These are phyloP conservation scores for Drosophila neoperkinsi DNA, from an alignment of 2,888 invertebrate genomes.

Conservation along the genomic window DNA sequence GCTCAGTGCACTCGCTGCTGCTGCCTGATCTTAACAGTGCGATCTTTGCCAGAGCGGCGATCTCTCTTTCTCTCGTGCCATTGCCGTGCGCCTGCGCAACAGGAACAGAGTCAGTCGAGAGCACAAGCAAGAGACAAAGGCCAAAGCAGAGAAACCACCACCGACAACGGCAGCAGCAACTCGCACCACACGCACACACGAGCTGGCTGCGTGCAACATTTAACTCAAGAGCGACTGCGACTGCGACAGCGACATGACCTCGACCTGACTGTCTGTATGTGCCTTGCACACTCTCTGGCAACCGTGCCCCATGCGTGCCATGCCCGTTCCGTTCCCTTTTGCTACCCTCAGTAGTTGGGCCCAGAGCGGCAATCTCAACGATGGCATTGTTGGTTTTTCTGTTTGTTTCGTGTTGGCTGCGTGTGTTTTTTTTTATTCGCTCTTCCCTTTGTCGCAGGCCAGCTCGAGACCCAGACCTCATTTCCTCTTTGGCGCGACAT, in stretches of 20 bases:
- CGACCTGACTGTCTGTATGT: constrained; percentile 60
- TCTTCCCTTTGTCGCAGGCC: constrained; percentile 60
- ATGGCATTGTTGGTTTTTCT: constrained; percentile 64
- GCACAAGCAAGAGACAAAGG: constrained; percentile 51
- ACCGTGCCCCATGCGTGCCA: constrained; percentile 79
- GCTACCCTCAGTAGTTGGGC: constrained; percentile 62
- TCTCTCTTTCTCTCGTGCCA: constrained; percentile 64
- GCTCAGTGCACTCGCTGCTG: constrained; percentile 34
- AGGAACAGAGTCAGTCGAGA: constrained; percentile 35
- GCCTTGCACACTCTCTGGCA: constrained; percentile 66
- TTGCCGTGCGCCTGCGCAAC: constrained; percentile 69
- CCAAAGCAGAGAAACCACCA: constrained; percentile 60
- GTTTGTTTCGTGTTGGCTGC: constrained; percentile 28
- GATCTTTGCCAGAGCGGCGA: constrained; percentile 29
- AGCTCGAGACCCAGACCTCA: constrained; percentile 72
- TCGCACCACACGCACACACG: constrained; percentile 62
- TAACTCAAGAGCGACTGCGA: constrained; percentile 35
- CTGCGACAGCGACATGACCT: constrained; percentile 66
- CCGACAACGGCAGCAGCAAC: constrained; percentile 20
- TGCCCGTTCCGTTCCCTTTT: constrained; percentile 62
- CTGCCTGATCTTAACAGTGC: constrained; percentile 37
- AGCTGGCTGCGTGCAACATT: constrained; percentile 56
- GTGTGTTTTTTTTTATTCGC: constrained; percentile 39
- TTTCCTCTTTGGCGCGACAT: constrained; percentile 81
- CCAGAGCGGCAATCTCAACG: constrained; percentile 54